These are phyloP conservation scores for Cinclus mexicanus DNA, from an alignment of 2,113 vertebrate species.

Conservation along the genomic window DNA sequence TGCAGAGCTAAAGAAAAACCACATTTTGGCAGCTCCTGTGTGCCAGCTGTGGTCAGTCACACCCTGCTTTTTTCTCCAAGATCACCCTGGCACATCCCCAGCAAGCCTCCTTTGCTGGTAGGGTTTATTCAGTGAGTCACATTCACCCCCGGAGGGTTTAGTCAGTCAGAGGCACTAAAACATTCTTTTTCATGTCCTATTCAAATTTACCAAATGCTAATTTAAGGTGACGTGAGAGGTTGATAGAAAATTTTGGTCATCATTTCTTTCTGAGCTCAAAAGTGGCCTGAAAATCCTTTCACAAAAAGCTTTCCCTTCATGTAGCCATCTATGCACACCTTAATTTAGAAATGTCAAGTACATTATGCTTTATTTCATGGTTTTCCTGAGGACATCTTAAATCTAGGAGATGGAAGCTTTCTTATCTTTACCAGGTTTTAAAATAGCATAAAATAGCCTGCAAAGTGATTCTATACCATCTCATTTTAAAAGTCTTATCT, in stretches of 20 bases:
- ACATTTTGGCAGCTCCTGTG: not conserved
- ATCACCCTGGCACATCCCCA: not conserved
- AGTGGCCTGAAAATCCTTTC: not conserved
- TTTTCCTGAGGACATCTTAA: not conserved
- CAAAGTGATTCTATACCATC: not conserved
- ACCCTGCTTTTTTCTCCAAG: not conserved
- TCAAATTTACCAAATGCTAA: not conserved
- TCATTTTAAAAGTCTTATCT: not conserved
- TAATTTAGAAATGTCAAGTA: not conserved
- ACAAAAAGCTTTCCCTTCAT: not conserved
- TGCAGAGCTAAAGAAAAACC: not conserved
- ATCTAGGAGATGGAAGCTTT: not conserved
- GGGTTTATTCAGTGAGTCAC: not conserved
- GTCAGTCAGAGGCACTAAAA: not conserved
- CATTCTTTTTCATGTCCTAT: not conserved
- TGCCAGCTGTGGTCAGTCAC: not conserved
- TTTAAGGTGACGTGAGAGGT: not conserved
- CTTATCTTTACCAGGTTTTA: not conserved
- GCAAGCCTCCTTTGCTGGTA: rapidly evolving
- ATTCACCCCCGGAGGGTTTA: rapidly evolving
- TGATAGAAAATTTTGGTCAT: not conserved
- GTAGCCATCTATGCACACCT: not conserved
- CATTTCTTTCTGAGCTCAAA: not conserved
- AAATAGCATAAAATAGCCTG: not conserved
- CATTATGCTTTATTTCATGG: not conserved